These are phyloP conservation scores for Hirtodrosophila alboralis DNA, from an alignment of 2,888 invertebrate species.

Conservation along the genomic window DNA sequence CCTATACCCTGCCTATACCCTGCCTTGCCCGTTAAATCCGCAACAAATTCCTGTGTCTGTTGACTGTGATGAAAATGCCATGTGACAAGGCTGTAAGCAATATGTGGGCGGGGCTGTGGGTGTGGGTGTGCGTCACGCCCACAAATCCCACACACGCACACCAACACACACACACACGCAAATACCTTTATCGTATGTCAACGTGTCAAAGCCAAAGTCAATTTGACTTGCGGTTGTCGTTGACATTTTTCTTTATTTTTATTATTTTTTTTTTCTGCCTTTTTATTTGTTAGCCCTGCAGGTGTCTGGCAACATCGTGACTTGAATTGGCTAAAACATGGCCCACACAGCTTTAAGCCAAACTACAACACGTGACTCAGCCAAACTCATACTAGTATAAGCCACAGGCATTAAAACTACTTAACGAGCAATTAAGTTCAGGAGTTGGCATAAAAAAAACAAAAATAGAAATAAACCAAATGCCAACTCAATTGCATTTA, in stretches of 20 bases:
- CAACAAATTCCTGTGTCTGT: constrained; percentile 15
- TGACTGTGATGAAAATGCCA: constrained; percentile 68
- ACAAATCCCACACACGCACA: constrained; percentile 2
- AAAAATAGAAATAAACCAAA: constrained; percentile 22
- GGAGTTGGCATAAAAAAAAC: constrained; percentile 10
- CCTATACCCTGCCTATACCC: too few species aligned
- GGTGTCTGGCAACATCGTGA: constrained; percentile 30
- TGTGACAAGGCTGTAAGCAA: constrained; percentile 75
- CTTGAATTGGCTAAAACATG: constrained; percentile 30
- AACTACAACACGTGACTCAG: constrained; percentile 10
- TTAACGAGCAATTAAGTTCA: constrained; percentile 71
- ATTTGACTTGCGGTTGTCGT: constrained; percentile 73
- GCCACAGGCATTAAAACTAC: constrained; percentile 56
- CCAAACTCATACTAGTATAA: constrained; percentile 14
- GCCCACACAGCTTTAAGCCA: constrained; percentile 44
- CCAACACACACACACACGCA: constrained; percentile 24
- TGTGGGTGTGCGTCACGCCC: constrained; percentile 35
- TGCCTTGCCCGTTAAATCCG: too few species aligned
- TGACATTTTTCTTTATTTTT: constrained; percentile 42
- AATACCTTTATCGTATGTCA: constrained; percentile 78
- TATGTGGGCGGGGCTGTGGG: too few species aligned
- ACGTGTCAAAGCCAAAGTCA: constrained; percentile 79
- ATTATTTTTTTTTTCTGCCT: constrained; percentile 29
- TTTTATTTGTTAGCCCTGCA: constrained; percentile 26
- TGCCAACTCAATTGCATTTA: constrained; percentile 66